A percentile compares a stretch with the other conserved stretches of the same genome.
These are phyloP conservation scores for Esperia sulphurella DNA, from an alignment of 2,888 invertebrate species.

Conservation along the genomic window DNA sequence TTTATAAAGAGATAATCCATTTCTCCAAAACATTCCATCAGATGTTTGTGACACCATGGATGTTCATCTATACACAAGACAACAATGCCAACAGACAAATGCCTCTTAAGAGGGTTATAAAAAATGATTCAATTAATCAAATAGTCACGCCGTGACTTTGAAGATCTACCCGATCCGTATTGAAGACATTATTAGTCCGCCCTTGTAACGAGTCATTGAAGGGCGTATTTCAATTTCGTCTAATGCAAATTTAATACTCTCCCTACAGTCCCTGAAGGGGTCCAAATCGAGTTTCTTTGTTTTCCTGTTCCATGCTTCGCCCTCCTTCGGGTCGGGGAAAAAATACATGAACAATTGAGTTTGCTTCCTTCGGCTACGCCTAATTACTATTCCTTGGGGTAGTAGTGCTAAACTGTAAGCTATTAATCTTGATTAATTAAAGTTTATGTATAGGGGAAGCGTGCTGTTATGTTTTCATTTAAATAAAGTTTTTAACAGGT, in stretches of 20 bases:
- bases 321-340: conserved; percentile 16
- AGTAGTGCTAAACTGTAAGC: conserved; percentile 54
- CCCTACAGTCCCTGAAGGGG: conserved; percentile 58
- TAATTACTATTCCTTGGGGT: conserved; percentile 58
- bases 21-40: not conserved
- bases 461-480: conserved; percentile 29
- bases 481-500: conserved; percentile 1
- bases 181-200: conserved; percentile 73
- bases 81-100: conserved; percentile 28
- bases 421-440: conserved; percentile 70
- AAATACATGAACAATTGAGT: conserved; percentile 14
- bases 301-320: conserved; percentile 41
- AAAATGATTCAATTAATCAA: conserved; percentile 77
- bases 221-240: conserved; percentile 76
- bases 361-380: conserved; percentile 20
- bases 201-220: conserved; percentile 67
- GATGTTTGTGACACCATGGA: conserved; percentile 3
- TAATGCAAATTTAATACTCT: conserved; percentile 79
- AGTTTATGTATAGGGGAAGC: conserved; percentile 35
- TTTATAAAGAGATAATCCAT: not conserved
- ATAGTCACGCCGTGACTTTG: conserved; percentile 69
- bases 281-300: conserved; percentile 68
- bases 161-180: conserved; percentile 59
- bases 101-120: conserved; percentile 36
- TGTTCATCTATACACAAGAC: conserved; percentile 5